Base-by-base conservation (phyloP, 1,140 invertebrate species). In the Zophobas atratus region DNA sequence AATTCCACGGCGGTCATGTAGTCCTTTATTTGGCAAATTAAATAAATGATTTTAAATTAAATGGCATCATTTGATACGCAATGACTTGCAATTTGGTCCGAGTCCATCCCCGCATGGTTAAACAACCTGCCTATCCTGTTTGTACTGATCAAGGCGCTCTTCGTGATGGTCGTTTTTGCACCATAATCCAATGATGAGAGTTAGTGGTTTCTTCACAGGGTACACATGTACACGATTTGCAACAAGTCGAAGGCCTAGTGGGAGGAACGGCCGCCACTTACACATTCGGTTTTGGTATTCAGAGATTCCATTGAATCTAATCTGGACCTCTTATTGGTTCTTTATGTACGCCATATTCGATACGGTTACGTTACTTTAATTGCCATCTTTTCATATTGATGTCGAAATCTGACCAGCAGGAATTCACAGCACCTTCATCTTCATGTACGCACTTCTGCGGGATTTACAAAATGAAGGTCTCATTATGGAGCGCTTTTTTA, bases 31-130 rank as follows among this genome's bases (percentile, higher is more conserved):
- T 67, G 60, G 60, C 60, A 67, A 67, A 67, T 67, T 67, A 67
- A 67, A 67, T 67, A 67, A 63, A 63, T 63, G 57, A 63, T 38
- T 63, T 63, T 67, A 67, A 67, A 67, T 67, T 67, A 67, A 67
- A 67, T 67, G 60, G 38, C 60, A 67, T 67, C 39, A 67, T 67
- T 67, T 67, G 60, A 67, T 67, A 41, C 6, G 60, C 38, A 36
- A 67, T 67, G 60, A 67, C 60, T 67, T 67, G 60, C 60, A 3
- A 8, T 67, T 67, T 43, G 35, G 35, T 63, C 6, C 35, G n/a
- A 63, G 57, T 63, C 35, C 60, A 67, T 67, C 60, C 60, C 60
- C 60, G 60, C 60, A 67, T 67, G 60, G 60, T 43, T 67, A 67
- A 67, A 67, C 60, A 67, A 67, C 60, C 60, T 43, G 60, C 57